Conservation (phyloP, 2,888 invertebrate species). For the Hofmannophila pseudospretella region DNA sequence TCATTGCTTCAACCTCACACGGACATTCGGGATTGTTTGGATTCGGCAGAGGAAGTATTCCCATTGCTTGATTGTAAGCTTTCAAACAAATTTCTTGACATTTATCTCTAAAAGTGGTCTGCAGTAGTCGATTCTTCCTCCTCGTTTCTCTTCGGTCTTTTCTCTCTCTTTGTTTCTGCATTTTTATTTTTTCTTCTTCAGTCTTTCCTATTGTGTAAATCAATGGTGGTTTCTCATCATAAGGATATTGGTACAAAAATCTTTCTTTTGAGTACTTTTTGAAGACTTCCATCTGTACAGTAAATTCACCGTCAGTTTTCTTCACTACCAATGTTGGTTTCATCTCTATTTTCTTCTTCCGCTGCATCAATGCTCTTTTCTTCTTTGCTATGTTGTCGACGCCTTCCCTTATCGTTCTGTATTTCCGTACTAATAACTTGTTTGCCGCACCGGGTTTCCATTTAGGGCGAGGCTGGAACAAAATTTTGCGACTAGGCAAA, state of each 20-base stretch:
- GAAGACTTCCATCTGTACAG: conserved; percentile 67
- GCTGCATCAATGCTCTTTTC: conserved; percentile 55
- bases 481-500: conserved; percentile 9
- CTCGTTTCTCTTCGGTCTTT: conserved; percentile 60
- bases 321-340: conserved; percentile 57
- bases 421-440: conserved; percentile 54
- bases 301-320: conserved; percentile 60
- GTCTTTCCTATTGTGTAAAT: conserved; percentile 64
- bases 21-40: conserved; percentile 62
- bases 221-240: conserved; percentile 62
- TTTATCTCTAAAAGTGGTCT: conserved; percentile 62
- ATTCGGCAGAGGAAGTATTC: conserved; percentile 55
- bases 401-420: conserved; percentile 53
- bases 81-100: conserved; percentile 71
- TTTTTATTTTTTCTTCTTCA: conserved; percentile 52
- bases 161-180: conserved; percentile 53
- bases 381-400: conserved; percentile 57
- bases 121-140: conserved; percentile 56
- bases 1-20: conserved; percentile 36
- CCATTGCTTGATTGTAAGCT: conserved; percentile 69
- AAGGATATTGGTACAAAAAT: conserved; percentile 58
- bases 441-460: conserved; percentile 68
- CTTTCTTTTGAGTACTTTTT: conserved; percentile 67
- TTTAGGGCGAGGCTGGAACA: conserved; percentile 52
- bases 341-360: conserved; percentile 61